Evolutionary conservation across 2,113 vertebrate genomes (phyloP).

Genomic region (Malurus cyaneus): DNA sequence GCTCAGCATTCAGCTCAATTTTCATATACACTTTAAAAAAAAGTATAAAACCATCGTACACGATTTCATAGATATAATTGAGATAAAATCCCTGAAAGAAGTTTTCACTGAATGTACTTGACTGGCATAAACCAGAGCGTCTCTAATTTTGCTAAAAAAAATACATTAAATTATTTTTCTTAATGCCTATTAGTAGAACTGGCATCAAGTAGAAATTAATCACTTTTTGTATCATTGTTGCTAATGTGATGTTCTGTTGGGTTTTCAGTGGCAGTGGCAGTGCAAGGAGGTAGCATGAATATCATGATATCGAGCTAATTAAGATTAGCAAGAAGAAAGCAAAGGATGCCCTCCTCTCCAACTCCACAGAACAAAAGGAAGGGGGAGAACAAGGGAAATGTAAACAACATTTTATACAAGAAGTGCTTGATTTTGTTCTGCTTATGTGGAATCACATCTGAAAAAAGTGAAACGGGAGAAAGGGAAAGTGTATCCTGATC

Average conservation of each 20-base stretch:
- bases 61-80: neutral
- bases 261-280: neutral
- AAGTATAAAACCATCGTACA: neutral
- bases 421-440: neutral
- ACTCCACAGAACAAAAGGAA: neutral
- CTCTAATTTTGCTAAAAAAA: neutral
- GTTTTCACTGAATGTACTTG: neutral
- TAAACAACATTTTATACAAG: neutral
- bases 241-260: neutral
- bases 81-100: neutral
- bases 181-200: neutral
- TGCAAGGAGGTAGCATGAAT: neutral
- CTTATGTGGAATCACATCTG: neutral
- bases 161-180: neutral
- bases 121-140: neutral
- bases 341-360: neutral
- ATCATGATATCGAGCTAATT: neutral
- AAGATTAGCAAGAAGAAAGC: neutral
- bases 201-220: neutral
- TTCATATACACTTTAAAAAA: neutral
- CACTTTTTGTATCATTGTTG: neutral
- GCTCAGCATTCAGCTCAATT: neutral
- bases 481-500: neutral
- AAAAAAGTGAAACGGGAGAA: neutral
- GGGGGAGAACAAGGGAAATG: neutral